phyloP scores from a whole-genome alignment of 1,140 invertebrate genomes.

The Condylostylus longicornis region DNA sequence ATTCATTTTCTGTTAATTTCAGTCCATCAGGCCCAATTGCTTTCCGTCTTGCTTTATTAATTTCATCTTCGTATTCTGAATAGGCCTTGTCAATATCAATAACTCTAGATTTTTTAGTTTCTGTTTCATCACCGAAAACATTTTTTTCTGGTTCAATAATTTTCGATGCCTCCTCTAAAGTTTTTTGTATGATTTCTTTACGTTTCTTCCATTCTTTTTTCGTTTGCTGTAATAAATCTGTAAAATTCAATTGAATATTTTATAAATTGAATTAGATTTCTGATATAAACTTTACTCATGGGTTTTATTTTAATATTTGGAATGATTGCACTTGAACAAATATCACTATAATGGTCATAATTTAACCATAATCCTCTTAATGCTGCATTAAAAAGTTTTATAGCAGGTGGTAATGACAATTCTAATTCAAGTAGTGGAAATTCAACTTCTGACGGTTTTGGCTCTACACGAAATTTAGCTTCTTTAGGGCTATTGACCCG shows the following conservation, averaged over 20 bases:
- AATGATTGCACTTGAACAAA: slow-evolving; percentile 17
- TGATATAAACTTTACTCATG: no score
- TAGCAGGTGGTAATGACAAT: slow-evolving; percentile 39
- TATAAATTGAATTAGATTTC: not conserved
- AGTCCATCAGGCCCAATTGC: slow-evolving; percentile 24
- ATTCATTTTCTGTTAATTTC: slow-evolving; percentile 34
- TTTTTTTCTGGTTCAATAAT: no score
- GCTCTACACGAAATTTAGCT: not conserved
- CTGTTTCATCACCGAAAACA: not conserved
- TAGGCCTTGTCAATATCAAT: slow-evolving; percentile 29
- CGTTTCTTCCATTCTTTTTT: slow-evolving; percentile 30
- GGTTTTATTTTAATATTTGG: not conserved
- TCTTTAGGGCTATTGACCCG: slow-evolving; percentile 2
- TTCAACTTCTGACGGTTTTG: slow-evolving; percentile 31
- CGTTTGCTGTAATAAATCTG: slow-evolving; percentile 26
- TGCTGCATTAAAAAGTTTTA: slow-evolving; percentile 38
- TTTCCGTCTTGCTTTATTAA: slow-evolving; percentile 24
- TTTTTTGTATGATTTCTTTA: slow-evolving; percentile 27
- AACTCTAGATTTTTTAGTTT: slow-evolving; percentile 9
- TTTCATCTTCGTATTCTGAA: slow-evolving; percentile 29
- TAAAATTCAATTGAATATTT: not conserved
- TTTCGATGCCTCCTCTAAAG: slow-evolving; percentile 20
- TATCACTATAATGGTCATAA: slow-evolving; percentile 43
- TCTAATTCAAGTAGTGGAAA: slow-evolving; percentile 41
- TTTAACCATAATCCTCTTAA: slow-evolving; percentile 42